Percentiles rank a stretch among this genome's conserved stretches.
These are phyloP conservation scores for Drosophila birchii DNA, from an alignment of 2,888 invertebrate species.

Conservation along the genomic window DNA sequence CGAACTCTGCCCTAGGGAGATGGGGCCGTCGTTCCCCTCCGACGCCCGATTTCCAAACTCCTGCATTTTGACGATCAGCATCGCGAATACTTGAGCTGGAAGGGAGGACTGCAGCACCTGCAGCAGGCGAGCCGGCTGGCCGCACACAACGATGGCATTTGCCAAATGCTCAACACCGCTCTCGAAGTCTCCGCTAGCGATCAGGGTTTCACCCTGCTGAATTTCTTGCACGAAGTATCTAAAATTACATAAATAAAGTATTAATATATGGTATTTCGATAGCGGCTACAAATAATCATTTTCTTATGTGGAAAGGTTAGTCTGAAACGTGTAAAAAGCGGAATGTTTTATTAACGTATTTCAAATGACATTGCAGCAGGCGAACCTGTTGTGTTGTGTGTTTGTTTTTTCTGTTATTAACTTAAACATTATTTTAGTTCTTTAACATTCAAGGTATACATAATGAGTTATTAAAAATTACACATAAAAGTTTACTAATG, in stretches of 20 bases:
- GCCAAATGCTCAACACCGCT: conserved; percentile 97
- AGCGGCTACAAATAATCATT: background rate
- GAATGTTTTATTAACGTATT: too few relatives aligned
- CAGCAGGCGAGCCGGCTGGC: conserved; percentile 87
- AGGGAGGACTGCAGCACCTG: conserved; percentile 94
- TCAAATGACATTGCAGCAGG: too few relatives aligned
- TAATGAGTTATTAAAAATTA: background rate
- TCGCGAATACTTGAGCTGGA: conserved; percentile 96
- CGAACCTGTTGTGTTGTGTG: too few relatives aligned
- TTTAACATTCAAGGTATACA: background rate
- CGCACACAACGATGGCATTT: conserved; percentile 98
- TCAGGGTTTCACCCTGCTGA: conserved; percentile 96
- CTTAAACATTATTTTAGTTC: background rate
- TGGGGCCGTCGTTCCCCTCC: conserved; percentile 71
- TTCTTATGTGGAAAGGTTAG: background rate
- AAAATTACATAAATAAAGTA: too few relatives aligned
- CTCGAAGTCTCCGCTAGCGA: conserved; percentile 94
- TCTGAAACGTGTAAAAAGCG: background rate
- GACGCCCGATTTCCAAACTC: conserved; percentile 82
- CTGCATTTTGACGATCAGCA: conserved; percentile 90
- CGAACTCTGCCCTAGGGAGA: conserved; percentile 29
- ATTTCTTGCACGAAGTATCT: conserved; percentile 89
- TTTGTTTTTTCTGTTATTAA: background rate
- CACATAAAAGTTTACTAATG: background rate
- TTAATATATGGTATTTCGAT: background rate